Percentiles rank a stretch among this genome's conserved stretches.
These are phyloP conservation scores for Megaceryle torquata DNA, from an alignment of 2,113 vertebrate genomes.

Conservation along the genomic window DNA sequence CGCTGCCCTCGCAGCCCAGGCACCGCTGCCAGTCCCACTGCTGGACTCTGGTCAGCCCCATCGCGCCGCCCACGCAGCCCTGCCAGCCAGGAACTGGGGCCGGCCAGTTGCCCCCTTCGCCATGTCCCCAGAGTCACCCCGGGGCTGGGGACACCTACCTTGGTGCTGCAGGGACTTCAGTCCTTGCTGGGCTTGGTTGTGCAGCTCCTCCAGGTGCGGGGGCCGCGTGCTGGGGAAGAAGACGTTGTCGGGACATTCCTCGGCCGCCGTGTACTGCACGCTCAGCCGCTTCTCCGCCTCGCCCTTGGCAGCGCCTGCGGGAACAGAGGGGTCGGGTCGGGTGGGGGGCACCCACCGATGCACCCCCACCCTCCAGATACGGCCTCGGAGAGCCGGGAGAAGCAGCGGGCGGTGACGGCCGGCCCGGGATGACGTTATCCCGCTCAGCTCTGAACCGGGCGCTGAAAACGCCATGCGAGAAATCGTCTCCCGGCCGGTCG, in stretches of 20 bases:
- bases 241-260: constrained; percentile 85
- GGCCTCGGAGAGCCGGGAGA: fast-evolving
- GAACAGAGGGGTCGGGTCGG: neutral
- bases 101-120: fast-evolving
- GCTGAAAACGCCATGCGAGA: neutral
- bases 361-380: fast-evolving
- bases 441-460: fast-evolving
- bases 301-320: constrained; percentile 72
- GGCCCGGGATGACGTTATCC: neutral
- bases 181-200: constrained; percentile 88
- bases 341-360: fast-evolving
- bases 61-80: neutral
- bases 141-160: constrained; percentile 69
- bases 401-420: fast-evolving
- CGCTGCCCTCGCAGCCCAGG: neutral
- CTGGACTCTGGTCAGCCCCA: neutral
- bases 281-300: constrained; percentile 70
- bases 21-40: neutral
- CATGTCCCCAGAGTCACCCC: neutral
- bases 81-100: neutral
- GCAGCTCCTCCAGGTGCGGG: constrained; percentile 89
- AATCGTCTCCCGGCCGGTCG: neutral
- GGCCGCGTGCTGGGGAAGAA: constrained; percentile 87
- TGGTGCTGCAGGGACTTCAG: constrained; percentile 89
- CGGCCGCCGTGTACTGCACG: constrained; percentile 68